These are phyloP conservation scores for Drosophila lacertosa DNA, from an alignment of 1,140 invertebrate species.

Conservation along the genomic window DNA sequence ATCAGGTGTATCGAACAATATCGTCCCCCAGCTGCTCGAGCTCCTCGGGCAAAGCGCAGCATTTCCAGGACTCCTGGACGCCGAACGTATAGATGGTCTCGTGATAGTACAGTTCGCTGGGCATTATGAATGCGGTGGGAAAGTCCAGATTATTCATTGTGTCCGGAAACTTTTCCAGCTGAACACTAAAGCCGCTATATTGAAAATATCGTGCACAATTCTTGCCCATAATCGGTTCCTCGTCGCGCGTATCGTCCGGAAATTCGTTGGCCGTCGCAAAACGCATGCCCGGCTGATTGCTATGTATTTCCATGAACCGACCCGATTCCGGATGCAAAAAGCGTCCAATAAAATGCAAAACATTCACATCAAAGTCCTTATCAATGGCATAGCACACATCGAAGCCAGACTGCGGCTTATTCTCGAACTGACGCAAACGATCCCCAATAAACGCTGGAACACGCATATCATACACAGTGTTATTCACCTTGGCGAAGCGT, in stretches of 20 bases:
- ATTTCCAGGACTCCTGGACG: constrained; percentile 83
- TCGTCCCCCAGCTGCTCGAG: constrained; percentile 31
- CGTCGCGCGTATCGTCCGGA: constrained; percentile 84
- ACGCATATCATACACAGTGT: constrained; percentile 89
- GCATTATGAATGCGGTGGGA: constrained; percentile 85
- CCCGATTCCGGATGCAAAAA: constrained; percentile 85
- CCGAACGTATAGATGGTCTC: constrained; percentile 86
- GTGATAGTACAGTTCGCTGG: constrained; percentile 89
- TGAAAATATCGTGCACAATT: constrained; percentile 88
- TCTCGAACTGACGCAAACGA: constrained; percentile 82
- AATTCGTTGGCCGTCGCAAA: constrained; percentile 93
- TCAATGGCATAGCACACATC: constrained; percentile 91
- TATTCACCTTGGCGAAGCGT: constrained; percentile 86
- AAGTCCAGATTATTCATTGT: constrained; percentile 89
- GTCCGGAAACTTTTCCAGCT: constrained; percentile 96
- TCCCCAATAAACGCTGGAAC: constrained; percentile 85
- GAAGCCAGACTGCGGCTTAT: constrained; percentile 85
- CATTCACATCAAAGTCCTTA: constrained; percentile 48
- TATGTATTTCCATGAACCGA: constrained; percentile 90
- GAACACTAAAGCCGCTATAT: constrained; percentile 93
- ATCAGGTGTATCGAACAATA: constrained; percentile 18
- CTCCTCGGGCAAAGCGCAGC: constrained; percentile 42
- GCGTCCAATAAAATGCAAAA: constrained; percentile 43
- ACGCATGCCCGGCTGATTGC: constrained; percentile 94
- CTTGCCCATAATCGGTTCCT: constrained; percentile 88